Evolutionary conservation across 2,888 invertebrate genomes (phyloP), one percentile per base, ranked within the genome.

Genomic region (Amitus sp.): DNA sequence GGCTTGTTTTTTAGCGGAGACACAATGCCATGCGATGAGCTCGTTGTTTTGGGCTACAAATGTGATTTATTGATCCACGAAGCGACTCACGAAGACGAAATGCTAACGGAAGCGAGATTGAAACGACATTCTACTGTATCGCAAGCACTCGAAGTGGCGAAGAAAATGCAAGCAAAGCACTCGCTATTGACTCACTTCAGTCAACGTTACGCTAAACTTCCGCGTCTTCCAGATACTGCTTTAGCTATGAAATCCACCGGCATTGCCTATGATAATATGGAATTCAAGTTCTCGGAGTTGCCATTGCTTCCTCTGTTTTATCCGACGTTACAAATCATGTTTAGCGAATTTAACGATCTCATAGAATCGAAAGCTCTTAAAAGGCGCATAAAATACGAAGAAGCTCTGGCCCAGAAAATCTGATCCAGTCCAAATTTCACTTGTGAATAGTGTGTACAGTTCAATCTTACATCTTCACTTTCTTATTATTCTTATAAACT

Each of bases 121-220:
- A 96, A 96, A 84, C 89, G 89, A 84, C 98, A 98, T 82, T 94
- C 93, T 2, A 95, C 95, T 0, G 89, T 91, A 0, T 88, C 91
- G 0, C 91, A 95, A 78, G 95, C 95, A 0, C 90, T 95, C 45
- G 84, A 87, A 12, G 83, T 85, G 52, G 86, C 87, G 0, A 82
- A 85, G 0, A 82, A 85, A 66, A 98, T 98, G 97, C 83, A 87
- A 17, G 96, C 98, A 0, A 88, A 90, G 73, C 90, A 91, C 82
- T 93, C 89, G 0, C 82, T 99, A 2, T 85, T 99, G 23, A 98
- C 98, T 1, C 99, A 99, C 85, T 99, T 99, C 83, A 97, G 96
- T 80, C 97, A 98, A 80, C 86, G 97, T 30, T 97, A 97, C 83
- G 90, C 95, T 39, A 92, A 95, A 65, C 85, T 97, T 68, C 96